Conservation (phyloP, 2,113 vertebrate genomes). For the Poeciliopsis retropinna region DNA sequence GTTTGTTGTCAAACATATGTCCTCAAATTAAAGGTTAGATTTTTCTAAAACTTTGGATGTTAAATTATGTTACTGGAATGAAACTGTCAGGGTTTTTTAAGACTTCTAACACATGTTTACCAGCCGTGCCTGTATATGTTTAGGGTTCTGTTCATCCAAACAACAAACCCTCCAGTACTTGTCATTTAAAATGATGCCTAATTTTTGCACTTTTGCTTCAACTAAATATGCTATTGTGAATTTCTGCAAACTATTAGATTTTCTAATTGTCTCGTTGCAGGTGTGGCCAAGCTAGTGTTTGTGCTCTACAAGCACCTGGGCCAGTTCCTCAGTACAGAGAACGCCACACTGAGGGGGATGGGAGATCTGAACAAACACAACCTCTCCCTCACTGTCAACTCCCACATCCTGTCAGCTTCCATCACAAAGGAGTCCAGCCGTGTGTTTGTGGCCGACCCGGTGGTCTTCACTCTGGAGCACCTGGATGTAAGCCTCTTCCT, state of each 20-base stretch:
- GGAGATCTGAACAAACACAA: slow-evolving; percentile 86
- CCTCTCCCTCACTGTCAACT: slow-evolving; percentile 95
- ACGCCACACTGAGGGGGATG: slow-evolving; percentile 90
- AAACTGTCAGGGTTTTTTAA: neutral
- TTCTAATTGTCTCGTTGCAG: slow-evolving; percentile 67
- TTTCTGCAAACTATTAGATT: slow-evolving; percentile 13
- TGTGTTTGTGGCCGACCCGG: slow-evolving; percentile 93
- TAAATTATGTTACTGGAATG: neutral
- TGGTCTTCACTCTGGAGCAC: slow-evolving; percentile 95
- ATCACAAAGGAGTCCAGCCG: slow-evolving; percentile 99
- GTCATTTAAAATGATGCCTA: neutral
- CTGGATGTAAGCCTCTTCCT: slow-evolving; percentile 89
- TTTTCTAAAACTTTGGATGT: neutral
- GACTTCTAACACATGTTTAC: neutral
- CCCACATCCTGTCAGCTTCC: slow-evolving; percentile 95
- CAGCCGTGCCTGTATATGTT: too few relatives aligned
- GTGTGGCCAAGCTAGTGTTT: slow-evolving; percentile 96
- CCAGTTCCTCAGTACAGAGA: slow-evolving; percentile 95
- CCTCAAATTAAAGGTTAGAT: too few relatives aligned
- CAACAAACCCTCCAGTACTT: neutral
- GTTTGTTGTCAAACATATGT: neutral
- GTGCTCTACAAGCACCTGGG: slow-evolving; percentile 97
- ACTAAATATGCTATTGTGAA: neutral
- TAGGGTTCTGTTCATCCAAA: neutral
- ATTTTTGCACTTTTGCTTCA: neutral